These are phyloP conservation scores for Ptiloglossa arizonensis DNA, from an alignment of 1,140 invertebrate species.

Conservation along the genomic window DNA sequence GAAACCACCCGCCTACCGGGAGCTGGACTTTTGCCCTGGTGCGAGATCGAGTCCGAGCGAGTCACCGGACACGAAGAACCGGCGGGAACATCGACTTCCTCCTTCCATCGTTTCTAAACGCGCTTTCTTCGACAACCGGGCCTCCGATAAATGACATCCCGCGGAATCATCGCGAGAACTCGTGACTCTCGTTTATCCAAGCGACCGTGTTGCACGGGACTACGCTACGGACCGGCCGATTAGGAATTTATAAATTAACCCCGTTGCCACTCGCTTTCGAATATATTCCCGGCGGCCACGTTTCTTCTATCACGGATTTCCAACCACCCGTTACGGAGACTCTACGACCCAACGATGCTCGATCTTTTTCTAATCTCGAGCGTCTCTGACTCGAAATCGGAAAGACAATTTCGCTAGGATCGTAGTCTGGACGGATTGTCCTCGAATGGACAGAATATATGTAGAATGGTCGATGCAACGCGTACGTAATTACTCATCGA, in stretches of 20 bases:
- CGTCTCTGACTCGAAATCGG: too few species aligned
- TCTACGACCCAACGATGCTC: too few species aligned
- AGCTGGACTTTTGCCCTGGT: constrained; percentile 52
- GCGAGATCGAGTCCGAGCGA: constrained; percentile 46
- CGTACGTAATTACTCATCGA: too few species aligned
- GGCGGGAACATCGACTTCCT: constrained; percentile 30
- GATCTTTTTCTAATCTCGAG: too few species aligned
- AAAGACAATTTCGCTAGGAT: too few species aligned
- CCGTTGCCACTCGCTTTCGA: constrained; percentile 7
- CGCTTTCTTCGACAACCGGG: constrained; percentile 52
- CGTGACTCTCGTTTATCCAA: constrained; percentile 12
- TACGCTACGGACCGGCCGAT: not conserved
- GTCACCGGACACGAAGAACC: constrained; percentile 32
- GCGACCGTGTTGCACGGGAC: not conserved
- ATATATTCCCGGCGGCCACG: not conserved
- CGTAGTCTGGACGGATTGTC: too few species aligned
- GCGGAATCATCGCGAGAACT: not conserved
- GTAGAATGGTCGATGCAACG: too few species aligned
- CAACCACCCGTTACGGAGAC: too few species aligned
- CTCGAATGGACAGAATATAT: too few species aligned
- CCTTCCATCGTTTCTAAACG: constrained; percentile 39
- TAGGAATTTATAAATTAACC: constrained; percentile 23
- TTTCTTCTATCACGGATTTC: too few species aligned
- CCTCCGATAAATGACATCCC: constrained; percentile 21
- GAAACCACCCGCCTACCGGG: constrained; percentile 68